Evolutionary conservation across 2,113 vertebrate genomes (phyloP), one percentile per base, ranked within the genome.

Genomic region (Tragelaphus imberbis): DNA sequence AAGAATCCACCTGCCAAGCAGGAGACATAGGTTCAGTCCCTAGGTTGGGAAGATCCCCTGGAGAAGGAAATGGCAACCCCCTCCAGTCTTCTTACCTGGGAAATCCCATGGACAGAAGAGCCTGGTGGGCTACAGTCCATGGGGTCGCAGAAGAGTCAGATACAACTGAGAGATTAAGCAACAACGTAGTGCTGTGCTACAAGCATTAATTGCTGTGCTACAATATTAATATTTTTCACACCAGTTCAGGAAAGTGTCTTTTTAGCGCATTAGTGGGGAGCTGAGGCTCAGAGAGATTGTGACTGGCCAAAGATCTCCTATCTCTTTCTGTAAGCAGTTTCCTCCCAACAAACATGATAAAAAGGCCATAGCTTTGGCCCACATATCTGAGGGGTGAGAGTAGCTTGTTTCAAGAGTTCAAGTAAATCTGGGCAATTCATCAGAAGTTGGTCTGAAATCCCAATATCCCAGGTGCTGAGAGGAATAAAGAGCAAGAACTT

Each of bases 391-490:
- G 21, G 84, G 25, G 7, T 95, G 28, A 81, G 10, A 84, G 59
- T 44, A 81, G 47, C 63, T 53, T 79, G 55, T 93, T 56, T 84
- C 44, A 93, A 91, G 68, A 55, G 21, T 92, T 79, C 59, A 68
- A 44, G 23, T 44, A 82, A 97, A 79, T 88, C 77, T 86, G 5
- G 16, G 55, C 77, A 40, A 33, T 89, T 92, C 36, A n/a, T 80
- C 28, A 61, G 84, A 40, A 79, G 65, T 56, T 77, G 75, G 27
- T 81, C 47, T 71, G 91, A 93, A 88, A 95, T n/a, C 4, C 8
- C 44, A 51, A 5, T 0, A 3, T 27, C 36, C 44, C 28, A 27
- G 28, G 71, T 84, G 63, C 28, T 33, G 2, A 89, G 23, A 49
- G 6, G 13, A 30, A 51, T 65, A 93, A n/a, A 75, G 47, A 84